Evolutionary conservation across 2,113 vertebrate genomes (phyloP).

Genomic region (Triplophysa dalaica): DNA sequence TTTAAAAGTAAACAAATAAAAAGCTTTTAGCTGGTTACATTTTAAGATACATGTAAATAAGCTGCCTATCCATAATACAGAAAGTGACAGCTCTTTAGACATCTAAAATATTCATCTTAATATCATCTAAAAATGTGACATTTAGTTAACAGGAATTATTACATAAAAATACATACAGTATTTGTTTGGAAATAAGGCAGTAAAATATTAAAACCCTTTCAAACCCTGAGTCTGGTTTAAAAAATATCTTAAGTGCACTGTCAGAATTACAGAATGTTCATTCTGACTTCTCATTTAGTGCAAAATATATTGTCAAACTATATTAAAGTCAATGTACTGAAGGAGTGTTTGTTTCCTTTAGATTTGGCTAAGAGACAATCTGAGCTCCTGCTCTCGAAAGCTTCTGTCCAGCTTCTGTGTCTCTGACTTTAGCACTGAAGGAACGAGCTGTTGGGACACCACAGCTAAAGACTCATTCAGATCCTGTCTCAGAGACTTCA

Average conservation of each 20-base stretch:
- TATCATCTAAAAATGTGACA: too few relatives aligned
- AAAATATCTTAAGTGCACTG: background rate
- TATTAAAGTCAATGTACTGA: background rate
- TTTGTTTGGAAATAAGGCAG: background rate
- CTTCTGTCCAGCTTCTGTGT: conserved; percentile 72
- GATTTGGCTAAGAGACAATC: conserved; percentile 60
- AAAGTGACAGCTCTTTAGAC: background rate
- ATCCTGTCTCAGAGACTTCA: conserved; percentile 66
- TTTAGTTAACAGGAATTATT: background rate
- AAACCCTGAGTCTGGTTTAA: conserved; percentile 10
- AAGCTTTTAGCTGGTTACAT: background rate
- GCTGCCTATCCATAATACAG: background rate
- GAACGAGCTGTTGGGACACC: conserved; percentile 64
- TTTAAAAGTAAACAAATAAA: conserved; percentile 1
- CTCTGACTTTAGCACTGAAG: conserved; percentile 67
- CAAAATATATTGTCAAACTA: conserved; percentile 9
- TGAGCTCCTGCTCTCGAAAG: conserved; percentile 68
- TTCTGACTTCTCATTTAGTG: background rate
- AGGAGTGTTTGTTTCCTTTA: conserved; percentile 23
- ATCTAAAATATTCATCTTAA: too few relatives aligned
- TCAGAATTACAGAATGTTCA: background rate
- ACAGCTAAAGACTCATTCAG: conserved; percentile 64
- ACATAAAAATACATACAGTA: background rate
- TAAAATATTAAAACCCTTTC: background rate
- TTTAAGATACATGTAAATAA: background rate